Evolutionary conservation across 2,888 invertebrate genomes (phyloP).

Genomic region (Athetis lepigone): DNA sequence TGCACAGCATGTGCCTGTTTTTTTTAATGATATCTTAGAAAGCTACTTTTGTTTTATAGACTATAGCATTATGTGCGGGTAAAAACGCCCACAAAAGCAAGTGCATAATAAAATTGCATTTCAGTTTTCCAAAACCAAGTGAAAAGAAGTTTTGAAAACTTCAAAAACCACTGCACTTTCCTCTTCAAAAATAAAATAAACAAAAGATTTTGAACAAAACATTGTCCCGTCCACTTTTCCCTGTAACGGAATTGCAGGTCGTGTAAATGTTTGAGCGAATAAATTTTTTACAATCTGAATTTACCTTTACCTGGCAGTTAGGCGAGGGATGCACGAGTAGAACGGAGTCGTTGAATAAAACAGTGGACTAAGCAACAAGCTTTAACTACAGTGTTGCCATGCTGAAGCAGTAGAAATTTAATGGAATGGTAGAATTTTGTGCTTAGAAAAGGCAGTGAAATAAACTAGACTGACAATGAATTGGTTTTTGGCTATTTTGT

Average conservation of each 20-base stretch:
- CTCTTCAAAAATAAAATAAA: constrained; percentile 7
- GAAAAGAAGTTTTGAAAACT: constrained; percentile 26
- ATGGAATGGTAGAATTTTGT: not conserved
- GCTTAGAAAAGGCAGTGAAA: not conserved
- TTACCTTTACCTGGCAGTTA: constrained; percentile 57
- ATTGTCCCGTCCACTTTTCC: not conserved
- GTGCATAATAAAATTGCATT: not conserved
- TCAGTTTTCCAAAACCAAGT: not conserved
- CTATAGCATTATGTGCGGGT: no score
- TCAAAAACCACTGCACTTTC: constrained; percentile 23
- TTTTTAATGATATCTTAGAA: no score
- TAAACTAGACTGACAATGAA: no score
- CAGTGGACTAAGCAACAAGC: constrained; percentile 64
- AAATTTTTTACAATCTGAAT: constrained; percentile 51
- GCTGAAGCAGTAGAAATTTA: constrained; percentile 1
- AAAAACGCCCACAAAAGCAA: no score
- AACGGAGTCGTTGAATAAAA: constrained; percentile 68
- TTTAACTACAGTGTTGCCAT: constrained; percentile 55
- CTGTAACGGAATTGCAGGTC: not conserved
- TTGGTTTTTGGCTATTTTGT: no score
- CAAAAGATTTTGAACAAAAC: constrained; percentile 2
- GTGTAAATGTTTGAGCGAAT: constrained; percentile 11
- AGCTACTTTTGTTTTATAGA: no score
- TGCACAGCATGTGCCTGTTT: no score
- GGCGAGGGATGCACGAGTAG: constrained; percentile 34